phyloP scores from a whole-genome alignment of 2,113 vertebrate genomes.

The Cichladusa arquata region DNA sequence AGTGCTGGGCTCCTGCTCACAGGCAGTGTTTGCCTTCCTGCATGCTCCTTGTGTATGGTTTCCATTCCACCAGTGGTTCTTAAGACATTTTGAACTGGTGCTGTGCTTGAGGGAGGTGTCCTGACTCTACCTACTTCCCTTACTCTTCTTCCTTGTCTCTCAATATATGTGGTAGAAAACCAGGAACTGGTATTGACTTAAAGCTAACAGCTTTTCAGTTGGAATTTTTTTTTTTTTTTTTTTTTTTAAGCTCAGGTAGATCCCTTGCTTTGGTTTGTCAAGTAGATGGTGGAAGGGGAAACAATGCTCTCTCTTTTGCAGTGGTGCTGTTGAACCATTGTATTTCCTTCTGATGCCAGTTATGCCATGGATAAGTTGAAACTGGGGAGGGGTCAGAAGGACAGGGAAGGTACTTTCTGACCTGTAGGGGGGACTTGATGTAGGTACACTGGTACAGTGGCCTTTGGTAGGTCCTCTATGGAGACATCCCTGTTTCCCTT shows the following conservation, averaged over 20 bases:
- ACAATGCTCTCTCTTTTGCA: neutral
- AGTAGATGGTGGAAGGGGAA: neutral
- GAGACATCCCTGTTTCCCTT: neutral
- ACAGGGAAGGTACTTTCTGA: neutral
- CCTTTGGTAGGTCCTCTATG: neutral
- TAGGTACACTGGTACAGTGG: neutral
- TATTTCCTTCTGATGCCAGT: neutral
- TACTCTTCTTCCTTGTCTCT: neutral
- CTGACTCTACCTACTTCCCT: neutral
- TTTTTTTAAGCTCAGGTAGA: neutral
- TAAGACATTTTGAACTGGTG: neutral
- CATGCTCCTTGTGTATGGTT: accelerated
- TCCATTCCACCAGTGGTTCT: neutral
- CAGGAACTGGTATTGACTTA: neutral
- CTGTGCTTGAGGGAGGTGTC: neutral
- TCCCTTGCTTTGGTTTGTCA: neutral
- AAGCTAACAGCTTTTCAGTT: neutral
- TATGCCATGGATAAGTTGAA: neutral
- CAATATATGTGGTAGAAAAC: neutral
- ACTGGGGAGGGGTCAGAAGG: neutral
- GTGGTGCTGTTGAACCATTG: neutral
- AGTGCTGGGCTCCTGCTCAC: accelerated
- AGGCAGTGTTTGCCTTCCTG: neutral
- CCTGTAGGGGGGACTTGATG: neutral
- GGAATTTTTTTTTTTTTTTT: neutral